Base-by-base conservation (phyloP, 2,888 invertebrate genomes). In the Dicyrtoma fusca region DNA sequence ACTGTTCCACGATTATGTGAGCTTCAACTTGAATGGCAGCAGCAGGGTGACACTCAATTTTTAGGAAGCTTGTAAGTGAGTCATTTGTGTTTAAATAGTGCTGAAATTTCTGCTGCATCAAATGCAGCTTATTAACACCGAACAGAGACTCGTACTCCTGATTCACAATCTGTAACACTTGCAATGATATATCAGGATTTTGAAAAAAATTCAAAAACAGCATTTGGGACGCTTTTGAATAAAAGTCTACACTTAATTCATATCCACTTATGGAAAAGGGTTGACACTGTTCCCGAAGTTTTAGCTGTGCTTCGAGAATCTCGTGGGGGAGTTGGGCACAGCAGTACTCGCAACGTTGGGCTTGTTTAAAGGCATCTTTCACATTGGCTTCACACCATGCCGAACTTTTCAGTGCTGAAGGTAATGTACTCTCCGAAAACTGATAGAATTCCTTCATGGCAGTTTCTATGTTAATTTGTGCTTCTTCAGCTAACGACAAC, bases 201-300 rank as follows among this genome's bases (percentile, higher is more conserved):
- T 82, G 84, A 55, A 87, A 81, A 78, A 85, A 85, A 74, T 84
- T 82, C 75, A 82, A 82, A 42, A 87, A 81, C 61, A 87, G 81
- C 75, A 83, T 82, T 81, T 88, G 86, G 76, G 85, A 85, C 1
- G 86, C 85, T 72, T 81, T 81, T 77, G 78, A 78, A 70, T 85
- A 84, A 72, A 83, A 82, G 0, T 81, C 75, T 51, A 49, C 14
- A n/a, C n/a, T 44, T 8, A 55, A 21, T 21, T 57, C 49, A 34
- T 47, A 65, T 8, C 59, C 59, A 81, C 82, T 25, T 80, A 78
- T 71, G 82, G 83, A 3, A 75, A 61, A 51, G 73, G 66, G 17
- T 75, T 81, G 74, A 81, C 81, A 44, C 25, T 57, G 17, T 6
- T 14, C 11, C 21, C 21, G 13, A 1, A 57, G 13, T 71, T 81